A percentile compares a stretch with the other conserved stretches of the same genome.
phyloP scores from a whole-genome alignment of 2,113 vertebrate genomes.

The Notechis scutatus region DNA sequence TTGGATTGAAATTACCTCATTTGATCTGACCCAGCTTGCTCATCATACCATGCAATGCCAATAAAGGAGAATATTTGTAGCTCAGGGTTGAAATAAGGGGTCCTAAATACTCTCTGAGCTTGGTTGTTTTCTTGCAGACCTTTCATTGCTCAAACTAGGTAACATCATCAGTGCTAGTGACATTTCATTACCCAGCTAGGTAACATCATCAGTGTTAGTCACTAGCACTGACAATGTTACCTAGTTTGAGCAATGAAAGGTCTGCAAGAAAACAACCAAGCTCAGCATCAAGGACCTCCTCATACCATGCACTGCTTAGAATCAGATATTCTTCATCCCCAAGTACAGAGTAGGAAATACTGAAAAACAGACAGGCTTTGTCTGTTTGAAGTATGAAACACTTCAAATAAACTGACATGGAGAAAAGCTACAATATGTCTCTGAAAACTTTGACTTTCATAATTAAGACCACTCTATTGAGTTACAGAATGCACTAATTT shows the following conservation, averaged over 20 bases:
- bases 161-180: neutral
- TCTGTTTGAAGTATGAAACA: neutral
- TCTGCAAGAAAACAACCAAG: neutral
- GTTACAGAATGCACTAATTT: no score
- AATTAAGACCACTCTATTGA: neutral
- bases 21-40: neutral
- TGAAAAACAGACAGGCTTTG: neutral
- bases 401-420: neutral
- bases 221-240: neutral
- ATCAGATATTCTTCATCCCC: neutral
- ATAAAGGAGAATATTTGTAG: neutral
- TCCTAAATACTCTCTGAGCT: neutral
- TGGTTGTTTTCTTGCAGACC: neutral
- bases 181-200: neutral
- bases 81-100: neutral
- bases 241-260: neutral
- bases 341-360: neutral
- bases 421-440: neutral
- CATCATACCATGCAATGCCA: neutral
- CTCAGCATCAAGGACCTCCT: neutral
- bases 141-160: neutral
- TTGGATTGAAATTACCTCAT: neutral
- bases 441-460: neutral
- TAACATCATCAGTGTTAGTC: no score
- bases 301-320: neutral